Evolutionary conservation across 92 coral and sea anemone genomes (phyloP), one percentile per base, ranked within the genome.

Genomic region (Bergia puertoricense): DNA sequence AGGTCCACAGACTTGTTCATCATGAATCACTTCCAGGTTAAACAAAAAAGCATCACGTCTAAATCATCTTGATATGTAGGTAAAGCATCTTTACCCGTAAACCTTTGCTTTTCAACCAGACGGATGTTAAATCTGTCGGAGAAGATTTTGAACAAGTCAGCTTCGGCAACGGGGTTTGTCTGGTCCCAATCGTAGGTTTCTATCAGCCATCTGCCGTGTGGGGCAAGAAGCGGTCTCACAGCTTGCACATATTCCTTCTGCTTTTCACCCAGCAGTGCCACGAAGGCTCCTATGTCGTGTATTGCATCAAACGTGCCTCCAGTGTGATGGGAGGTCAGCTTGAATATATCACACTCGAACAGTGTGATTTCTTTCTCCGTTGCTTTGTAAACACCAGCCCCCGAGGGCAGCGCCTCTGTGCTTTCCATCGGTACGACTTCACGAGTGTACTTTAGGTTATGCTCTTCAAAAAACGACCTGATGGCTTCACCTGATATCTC

Each of bases 111-210:
- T 51, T 84, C 87, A 84, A 84, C 68, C 79, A 84, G 54, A 30
- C 78, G 48, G 68, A 84, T 20, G 79, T 84, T 84, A 38, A 84
- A 84, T 45, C 65, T 72, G 15, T 71, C 67, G 13, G 87, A 71
- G 87, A 71, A 84, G 30, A 48, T 84, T 73, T 84, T 84, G 45
- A 45, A 7, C 40, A 84, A 36, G 43, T 84, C 87, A 18, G 87
- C 87, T 72, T 84, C 87, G 0, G 87, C 79, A 7, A 51, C 44
- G 1, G 87, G 87, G 75, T 84, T 45, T 15, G 87, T 11, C 14
- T 69, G 87, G 43, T 84, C 87, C 87, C 87, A 84, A 38, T 84
- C 87, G 30, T 71, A 84, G 8, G 87, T 84, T 38, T 84, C 87
- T 20, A 84, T 73, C 44, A 84, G 20, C 87, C 87, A 84, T 30